Conservation (phyloP, 92 coral and sea anemone species). For the Epizoanthus scotinus region DNA sequence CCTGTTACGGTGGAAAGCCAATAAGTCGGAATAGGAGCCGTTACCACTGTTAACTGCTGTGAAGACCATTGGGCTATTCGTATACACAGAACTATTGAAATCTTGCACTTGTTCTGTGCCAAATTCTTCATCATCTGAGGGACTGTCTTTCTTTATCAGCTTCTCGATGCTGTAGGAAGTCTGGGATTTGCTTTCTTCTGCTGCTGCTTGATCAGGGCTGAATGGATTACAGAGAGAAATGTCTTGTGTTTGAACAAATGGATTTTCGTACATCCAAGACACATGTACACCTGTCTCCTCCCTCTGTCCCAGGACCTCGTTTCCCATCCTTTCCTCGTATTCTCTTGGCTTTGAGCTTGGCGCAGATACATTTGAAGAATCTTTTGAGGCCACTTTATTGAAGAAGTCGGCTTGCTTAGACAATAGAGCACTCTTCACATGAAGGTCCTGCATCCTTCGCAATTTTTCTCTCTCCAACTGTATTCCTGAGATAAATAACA, state of each 20-base stretch:
- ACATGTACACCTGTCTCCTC: background rate
- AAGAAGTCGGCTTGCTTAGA: background rate
- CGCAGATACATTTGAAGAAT: background rate
- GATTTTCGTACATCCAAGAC: conserved; percentile 12
- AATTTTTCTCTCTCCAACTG: background rate
- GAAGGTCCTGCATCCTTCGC: background rate
- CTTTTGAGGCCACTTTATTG: background rate
- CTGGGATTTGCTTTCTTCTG: background rate
- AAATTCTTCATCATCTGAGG: background rate
- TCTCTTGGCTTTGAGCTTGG: background rate
- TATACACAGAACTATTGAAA: background rate
- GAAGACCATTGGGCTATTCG: background rate
- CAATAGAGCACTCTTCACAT: background rate
- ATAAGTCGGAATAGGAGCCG: background rate
- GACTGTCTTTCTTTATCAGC: background rate
- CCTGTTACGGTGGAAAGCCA: background rate
- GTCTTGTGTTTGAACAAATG: background rate
- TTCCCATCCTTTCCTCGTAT: background rate
- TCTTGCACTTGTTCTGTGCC: background rate
- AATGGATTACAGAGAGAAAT: conserved; percentile 1
- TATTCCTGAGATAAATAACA: background rate
- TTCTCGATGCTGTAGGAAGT: background rate
- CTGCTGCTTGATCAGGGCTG: background rate
- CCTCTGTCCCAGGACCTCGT: background rate
- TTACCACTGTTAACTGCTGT: background rate